Evolutionary conservation across 2,888 invertebrate genomes (phyloP), one percentile per base, ranked within the genome.

Genomic region (Lithosia quadra): DNA sequence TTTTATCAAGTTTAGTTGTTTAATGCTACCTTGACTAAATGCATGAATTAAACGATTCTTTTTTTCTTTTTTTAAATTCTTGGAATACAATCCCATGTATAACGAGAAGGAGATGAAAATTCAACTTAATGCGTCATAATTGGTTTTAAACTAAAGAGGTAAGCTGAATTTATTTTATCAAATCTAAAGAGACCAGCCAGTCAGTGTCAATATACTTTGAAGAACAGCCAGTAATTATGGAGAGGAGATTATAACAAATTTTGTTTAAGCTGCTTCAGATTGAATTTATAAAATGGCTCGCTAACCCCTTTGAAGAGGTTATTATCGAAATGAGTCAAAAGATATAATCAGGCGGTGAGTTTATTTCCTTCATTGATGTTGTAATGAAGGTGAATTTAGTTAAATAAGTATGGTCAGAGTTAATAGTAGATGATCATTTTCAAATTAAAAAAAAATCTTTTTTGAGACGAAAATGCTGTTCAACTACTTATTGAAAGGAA

Each of bases 351-450:
- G n/a, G 9, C n/a, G 9, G n/a, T 49, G 49, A 49, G n/a, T n/a
- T 49, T 49, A 49, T 49, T 66, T 49, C 61, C 63, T 11, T 60
- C 18, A 57, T 57, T 39, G 7, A 58, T 43, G 21, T 56, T 34
- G 13, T 11, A 65, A 60, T 63, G 3, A 63, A 36, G n/a, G 15
- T 33, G 7, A 5, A 36, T 18, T 28, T 24, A n/a, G n/a, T 8
- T n/a, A 49, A 49, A 49, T 10, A 10, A 10, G 8, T 34, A 34
- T 33, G 8, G 8, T 33, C 3, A 33, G 3, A 33, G 8, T 33
- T n/a, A n/a, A n/a, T n/a, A n/a, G n/a, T n/a, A n/a, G n/a, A n/a
- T n/a, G n/a, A n/a, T n/a, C n/a, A n/a, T n/a, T n/a, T n/a, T n/a
- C n/a, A n/a, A n/a, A n/a, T n/a, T n/a, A n/a, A n/a, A n/a, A n/a